Base-by-base conservation (phyloP, 2,113 vertebrate genomes). In the Eublepharis macularius region DNA sequence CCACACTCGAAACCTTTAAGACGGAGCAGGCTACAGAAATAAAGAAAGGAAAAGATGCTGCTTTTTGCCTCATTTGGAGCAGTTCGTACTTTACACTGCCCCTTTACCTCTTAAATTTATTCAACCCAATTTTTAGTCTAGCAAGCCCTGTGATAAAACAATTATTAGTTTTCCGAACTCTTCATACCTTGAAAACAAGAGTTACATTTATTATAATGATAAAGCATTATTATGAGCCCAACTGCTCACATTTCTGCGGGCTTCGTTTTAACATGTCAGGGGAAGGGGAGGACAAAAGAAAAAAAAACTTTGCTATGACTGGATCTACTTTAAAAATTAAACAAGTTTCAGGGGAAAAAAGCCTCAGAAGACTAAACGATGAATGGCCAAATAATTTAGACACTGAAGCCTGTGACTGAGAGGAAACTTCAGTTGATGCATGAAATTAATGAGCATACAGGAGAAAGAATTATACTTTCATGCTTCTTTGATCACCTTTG, bases 371-470 rank as follows among this genome's bases (percentile, higher is more conserved):
- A 69, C 14, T 49, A 85, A 86, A 84, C 82, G 75, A 85, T 1
- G 47, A 68, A 57, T 14, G 77, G 43, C 75, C 60, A 82, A 84
- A 86, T 13, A 51, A 79, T 29, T 83, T 26, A 83, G 57, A 83
- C 1, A 47, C 8, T 43, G 9, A 54, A 88, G 80, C n/a, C 66
- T 86, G 19, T 84, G 69, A 85, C 72, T 90, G 77, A 85, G 6
- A 80, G 41, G 41, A 91, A 89, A 66, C 47, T 16, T 83, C 77
- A 79, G 76, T 4, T 60, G 81, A 81, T 34, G 29, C 51, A 73
- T 83, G 76, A 90, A 89, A 90, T 86, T 82, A 88, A 88, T 47
- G 85, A 29, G 82, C 3, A 47, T n/a, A 83, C 85, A 32, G 1
- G 76, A 86, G 83, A 5, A 86, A 90, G 76, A 76, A 78, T 14